phyloP scores from a whole-genome alignment of 2,797 vertebrate genomes.

The Cynopterus sphinx region DNA sequence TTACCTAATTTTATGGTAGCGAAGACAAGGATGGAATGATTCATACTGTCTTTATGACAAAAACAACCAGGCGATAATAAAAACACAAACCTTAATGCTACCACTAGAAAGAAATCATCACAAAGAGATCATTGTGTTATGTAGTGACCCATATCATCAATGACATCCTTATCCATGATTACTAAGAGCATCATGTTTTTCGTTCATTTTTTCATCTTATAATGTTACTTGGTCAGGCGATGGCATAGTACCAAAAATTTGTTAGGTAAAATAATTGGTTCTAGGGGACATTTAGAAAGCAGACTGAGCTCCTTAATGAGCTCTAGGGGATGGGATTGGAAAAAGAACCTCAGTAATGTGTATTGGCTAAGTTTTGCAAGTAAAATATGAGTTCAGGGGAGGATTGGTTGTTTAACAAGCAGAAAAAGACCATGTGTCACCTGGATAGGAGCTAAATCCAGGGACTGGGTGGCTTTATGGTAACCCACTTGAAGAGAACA shows the following conservation, averaged over 20 bases:
- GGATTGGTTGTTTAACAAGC: neutral
- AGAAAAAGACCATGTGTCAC: neutral
- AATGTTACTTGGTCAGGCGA: slow-evolving; percentile 15
- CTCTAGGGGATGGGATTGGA: neutral
- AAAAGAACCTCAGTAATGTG: neutral
- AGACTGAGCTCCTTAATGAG: neutral
- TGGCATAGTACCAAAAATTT: slow-evolving; percentile 20
- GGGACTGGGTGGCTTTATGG: neutral
- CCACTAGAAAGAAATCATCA: neutral
- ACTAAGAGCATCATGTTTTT: neutral
- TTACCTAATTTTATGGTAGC: slow-evolving; percentile 25
- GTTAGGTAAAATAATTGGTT: slow-evolving; percentile 55
- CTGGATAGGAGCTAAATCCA: neutral
- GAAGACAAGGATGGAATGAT: slow-evolving; percentile 35
- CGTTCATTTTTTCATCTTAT: slow-evolving; percentile 40
- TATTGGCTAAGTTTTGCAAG: neutral
- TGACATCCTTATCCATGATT: neutral
- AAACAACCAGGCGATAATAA: neutral
- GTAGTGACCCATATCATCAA: neutral
- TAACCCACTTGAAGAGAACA: neutral
- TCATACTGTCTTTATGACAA: slow-evolving; percentile 49
- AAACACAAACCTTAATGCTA: neutral
- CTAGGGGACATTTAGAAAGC: slow-evolving; percentile 31
- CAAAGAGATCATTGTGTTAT: neutral
- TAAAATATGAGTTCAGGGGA: neutral